Conservation (phyloP, 1,140 invertebrate species). For the Plectrocnemia conspersa region DNA sequence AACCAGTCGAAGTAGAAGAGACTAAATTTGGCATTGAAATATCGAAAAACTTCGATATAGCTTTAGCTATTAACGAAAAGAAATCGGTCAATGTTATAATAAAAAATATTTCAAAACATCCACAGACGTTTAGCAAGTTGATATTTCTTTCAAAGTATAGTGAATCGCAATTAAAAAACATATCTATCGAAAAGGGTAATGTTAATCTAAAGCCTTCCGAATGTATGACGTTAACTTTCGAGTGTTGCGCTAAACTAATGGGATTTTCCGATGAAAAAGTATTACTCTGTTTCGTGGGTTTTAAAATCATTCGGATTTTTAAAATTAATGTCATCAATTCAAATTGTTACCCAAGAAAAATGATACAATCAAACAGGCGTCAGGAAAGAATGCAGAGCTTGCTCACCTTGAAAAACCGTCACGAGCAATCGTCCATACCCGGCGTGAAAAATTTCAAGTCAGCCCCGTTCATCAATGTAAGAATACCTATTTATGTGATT, state of each 20-base stretch:
- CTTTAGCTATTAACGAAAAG: slow-evolving; percentile 42
- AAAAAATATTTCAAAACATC: slow-evolving; percentile 41
- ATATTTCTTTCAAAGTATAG: slow-evolving; percentile 38
- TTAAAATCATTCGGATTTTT: slow-evolving; percentile 54
- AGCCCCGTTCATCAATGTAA: slow-evolving; percentile 52
- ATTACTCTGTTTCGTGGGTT: slow-evolving; percentile 54
- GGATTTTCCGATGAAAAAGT: slow-evolving; percentile 58
- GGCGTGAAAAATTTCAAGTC: slow-evolving; percentile 55
- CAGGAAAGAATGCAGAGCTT: too few species aligned
- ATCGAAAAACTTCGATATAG: slow-evolving; percentile 40
- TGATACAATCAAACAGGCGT: too few species aligned
- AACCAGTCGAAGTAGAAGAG: slow-evolving; percentile 18
- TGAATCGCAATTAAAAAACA: slow-evolving; percentile 42
- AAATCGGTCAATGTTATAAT: slow-evolving; percentile 38
- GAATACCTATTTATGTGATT: slow-evolving; percentile 52
- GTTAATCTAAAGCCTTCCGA: slow-evolving; percentile 40
- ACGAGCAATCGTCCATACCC: slow-evolving; percentile 43
- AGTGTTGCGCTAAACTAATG: slow-evolving; percentile 50
- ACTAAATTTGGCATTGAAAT: slow-evolving; percentile 47
- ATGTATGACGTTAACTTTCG: slow-evolving; percentile 42
- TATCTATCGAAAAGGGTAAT: slow-evolving; percentile 35
- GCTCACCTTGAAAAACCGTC: neutral
- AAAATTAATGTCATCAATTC: slow-evolving; percentile 45
- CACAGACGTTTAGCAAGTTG: slow-evolving; percentile 37
- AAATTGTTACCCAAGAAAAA: too few species aligned